Base-by-base conservation (phyloP, 1,140 invertebrate genomes). In the Formica selysi region DNA sequence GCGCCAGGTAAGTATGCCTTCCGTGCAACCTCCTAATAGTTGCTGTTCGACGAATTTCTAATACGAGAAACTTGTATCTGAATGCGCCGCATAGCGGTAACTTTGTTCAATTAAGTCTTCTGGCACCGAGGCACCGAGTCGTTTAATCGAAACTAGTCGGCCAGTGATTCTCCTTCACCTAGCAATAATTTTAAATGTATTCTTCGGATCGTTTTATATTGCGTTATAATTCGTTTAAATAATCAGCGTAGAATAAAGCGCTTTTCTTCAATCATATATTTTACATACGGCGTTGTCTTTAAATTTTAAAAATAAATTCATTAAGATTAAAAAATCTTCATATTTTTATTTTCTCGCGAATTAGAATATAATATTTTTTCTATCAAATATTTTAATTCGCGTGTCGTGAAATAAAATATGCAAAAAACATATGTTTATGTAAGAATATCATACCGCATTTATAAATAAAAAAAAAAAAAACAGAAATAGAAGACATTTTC, bases 1-100 rank as follows among this genome's bases (percentile, higher is more conserved):
- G 96, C 95, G 96, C 96, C 96, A 96, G 96, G 96, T 96, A 96
- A 96, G 96, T 96, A 96, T 96, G 95, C 89, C 91, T 93, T 88
- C 1, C 7, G 1, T 1, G 1, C 10, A 16, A 4, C 4, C 4
- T 5, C 3, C 48, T 87, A 32, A 87, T 93, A 85, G 80, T 22
- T 6, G 5, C 0, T 0, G 19, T 13, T 11, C 0, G 0, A 0
- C 0, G 7, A 32, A 61, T 29, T 65, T 86, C n/a, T 3, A 2
- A 22, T 41, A 79, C 81, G 91, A 87, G 89, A 88, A 87, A 81
- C 10, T 0, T 0, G 0, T 3, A 0, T 5, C 0, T 2, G 10
- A 10, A 22, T 0, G 2, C 48, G 80, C 88, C 88, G 29, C 65
- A 32, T 84, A 85, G 76, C 19, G 76, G 44, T 11, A 0, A 41